A percentile compares a stretch with the other conserved stretches of the same genome.
phyloP scores from a whole-genome alignment of 2,888 invertebrate species.

The Ypsolopha scabrella region DNA sequence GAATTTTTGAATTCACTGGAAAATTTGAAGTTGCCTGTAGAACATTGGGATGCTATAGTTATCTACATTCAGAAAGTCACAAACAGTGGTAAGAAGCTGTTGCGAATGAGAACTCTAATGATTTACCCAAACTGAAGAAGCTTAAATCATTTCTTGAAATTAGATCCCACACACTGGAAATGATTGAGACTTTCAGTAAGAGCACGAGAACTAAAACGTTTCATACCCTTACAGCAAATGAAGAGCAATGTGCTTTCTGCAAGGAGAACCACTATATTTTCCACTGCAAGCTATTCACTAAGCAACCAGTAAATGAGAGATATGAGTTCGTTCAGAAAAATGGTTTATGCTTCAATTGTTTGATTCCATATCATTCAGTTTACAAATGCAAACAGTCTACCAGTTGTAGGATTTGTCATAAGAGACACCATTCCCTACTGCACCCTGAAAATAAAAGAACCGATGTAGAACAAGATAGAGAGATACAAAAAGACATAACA shows the following conservation, averaged over 20 bases:
- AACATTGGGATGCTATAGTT: too few relatives aligned
- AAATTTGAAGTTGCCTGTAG: too few relatives aligned
- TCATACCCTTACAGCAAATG: not conserved
- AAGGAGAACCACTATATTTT: constrained; percentile 8
- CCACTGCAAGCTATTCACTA: constrained; percentile 9
- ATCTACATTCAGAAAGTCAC: too few relatives aligned
- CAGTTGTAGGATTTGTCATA: not conserved
- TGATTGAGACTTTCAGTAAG: not conserved
- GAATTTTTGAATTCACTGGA: too few relatives aligned
- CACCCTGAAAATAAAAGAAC: not conserved
- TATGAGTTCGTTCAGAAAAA: constrained; percentile 6
- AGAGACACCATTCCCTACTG: constrained; percentile 2
- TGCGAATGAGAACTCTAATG: constrained; percentile 3
- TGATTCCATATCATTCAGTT: constrained; percentile 1
- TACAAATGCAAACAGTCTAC: not conserved
- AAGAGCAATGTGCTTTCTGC: constrained; percentile 6
- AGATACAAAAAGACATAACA: not conserved
- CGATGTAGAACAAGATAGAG: not conserved
- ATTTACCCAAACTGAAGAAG: not conserved
- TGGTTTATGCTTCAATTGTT: constrained; percentile 9
- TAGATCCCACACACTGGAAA: not conserved
- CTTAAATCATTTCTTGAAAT: not conserved
- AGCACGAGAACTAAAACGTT: not conserved
- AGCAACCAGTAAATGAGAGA: constrained; percentile 3
- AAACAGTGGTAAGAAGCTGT: too few relatives aligned